Conservation (phyloP, 1,140 invertebrate genomes). For the Asobara japonica region DNA sequence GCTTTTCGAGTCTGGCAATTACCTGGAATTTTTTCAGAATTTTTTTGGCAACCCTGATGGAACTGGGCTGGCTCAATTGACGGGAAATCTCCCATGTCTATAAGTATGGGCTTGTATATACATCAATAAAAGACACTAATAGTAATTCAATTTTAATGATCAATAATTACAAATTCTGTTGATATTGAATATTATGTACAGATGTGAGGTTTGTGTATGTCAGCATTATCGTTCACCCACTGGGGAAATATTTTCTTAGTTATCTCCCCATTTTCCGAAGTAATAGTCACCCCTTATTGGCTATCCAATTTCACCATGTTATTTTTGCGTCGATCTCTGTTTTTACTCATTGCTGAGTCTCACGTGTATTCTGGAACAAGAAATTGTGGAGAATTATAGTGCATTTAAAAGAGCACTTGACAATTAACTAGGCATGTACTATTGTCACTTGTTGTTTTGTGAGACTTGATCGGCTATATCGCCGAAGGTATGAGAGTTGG, state of each 20-base stretch:
- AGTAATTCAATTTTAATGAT: constrained; percentile 38
- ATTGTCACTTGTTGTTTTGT: too few species aligned
- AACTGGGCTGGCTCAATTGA: too few species aligned
- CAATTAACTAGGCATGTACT: too few species aligned
- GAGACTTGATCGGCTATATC: too few species aligned
- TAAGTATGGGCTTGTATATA: constrained; percentile 14
- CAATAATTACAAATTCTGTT: not conserved
- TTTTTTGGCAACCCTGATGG: too few species aligned
- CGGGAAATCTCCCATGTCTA: too few species aligned
- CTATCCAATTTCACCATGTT: constrained; percentile 46
- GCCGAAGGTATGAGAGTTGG: too few species aligned
- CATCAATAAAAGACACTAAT: not conserved
- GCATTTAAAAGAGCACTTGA: not conserved
- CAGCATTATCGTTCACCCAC: constrained; percentile 22
- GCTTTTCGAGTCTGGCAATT: too few species aligned
- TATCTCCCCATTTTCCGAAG: constrained; percentile 20
- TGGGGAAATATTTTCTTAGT: constrained; percentile 50
- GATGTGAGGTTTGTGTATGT: constrained; percentile 2
- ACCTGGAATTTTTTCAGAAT: too few species aligned
- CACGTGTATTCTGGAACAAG: constrained; percentile 53
- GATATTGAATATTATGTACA: not conserved
- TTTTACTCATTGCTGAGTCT: constrained; percentile 47
- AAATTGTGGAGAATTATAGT: constrained; percentile 33
- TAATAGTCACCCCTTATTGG: not conserved
- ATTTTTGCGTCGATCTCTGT: constrained; percentile 62